Evolutionary conservation across 1,140 invertebrate species (phyloP).

Genomic region (Drosophila orena): DNA sequence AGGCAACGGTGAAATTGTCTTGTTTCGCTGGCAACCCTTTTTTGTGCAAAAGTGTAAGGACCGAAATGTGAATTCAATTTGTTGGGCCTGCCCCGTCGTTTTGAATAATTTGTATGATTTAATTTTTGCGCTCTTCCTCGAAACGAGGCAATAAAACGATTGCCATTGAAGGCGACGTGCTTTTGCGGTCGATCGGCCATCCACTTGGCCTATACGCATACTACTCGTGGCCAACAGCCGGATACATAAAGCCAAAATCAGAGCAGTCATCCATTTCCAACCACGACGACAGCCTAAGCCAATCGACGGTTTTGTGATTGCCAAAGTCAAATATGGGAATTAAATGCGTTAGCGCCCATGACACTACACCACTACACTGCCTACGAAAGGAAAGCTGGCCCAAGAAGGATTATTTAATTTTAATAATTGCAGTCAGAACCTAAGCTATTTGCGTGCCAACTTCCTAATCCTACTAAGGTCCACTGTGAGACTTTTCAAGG

Average conservation of each 20-base stretch:
- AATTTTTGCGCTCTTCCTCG: constrained; percentile 65
- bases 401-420: constrained; percentile 30
- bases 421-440: constrained; percentile 7
- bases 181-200: constrained; percentile 58
- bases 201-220: constrained; percentile 58
- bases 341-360: constrained; percentile 28
- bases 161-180: constrained; percentile 50
- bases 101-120: constrained; percentile 82
- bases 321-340: constrained; percentile 71
- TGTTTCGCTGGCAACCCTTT: constrained; percentile 73
- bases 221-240: constrained; percentile 4
- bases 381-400: constrained; percentile 17
- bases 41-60: constrained; percentile 27
- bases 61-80: constrained; percentile 75
- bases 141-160: constrained; percentile 72
- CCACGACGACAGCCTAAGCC: constrained; percentile 73
- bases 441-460: constrained; percentile 1
- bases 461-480: background rate
- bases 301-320: constrained; percentile 54
- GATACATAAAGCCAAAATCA: constrained; percentile 46
- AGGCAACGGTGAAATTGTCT: constrained; percentile 81
- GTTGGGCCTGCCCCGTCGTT: constrained; percentile 47
- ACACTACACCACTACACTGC: constrained; percentile 39
- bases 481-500: constrained; percentile 5
- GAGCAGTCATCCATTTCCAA: constrained; percentile 35